Conservation (phyloP, 2,113 vertebrate genomes). For the Galemys pyrenaicus region DNA sequence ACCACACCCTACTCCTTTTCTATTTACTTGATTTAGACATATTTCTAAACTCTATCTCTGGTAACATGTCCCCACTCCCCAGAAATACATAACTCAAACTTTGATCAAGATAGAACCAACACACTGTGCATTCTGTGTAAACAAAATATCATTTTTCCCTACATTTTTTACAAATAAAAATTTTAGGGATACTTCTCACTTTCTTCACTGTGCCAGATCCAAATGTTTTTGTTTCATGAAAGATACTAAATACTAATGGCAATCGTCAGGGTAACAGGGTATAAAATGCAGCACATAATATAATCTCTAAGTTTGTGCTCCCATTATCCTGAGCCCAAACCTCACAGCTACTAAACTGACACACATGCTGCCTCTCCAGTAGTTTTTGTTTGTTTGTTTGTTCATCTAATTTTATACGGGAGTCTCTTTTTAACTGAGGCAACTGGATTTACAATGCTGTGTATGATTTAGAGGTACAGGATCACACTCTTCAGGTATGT, state of each 20-base stretch:
- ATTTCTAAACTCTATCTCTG: background rate
- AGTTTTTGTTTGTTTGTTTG: too few species aligned
- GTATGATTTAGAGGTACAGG: too few species aligned
- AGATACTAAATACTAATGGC: background rate
- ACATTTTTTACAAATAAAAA: background rate
- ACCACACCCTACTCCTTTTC: background rate
- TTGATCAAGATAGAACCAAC: background rate
- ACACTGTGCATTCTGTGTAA: background rate
- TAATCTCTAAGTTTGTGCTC: background rate
- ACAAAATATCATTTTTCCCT: background rate
- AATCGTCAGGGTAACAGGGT: background rate
- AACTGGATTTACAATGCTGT: too few species aligned
- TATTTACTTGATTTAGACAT: background rate
- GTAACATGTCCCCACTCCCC: accelerated
- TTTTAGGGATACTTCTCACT: background rate
- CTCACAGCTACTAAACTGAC: background rate
- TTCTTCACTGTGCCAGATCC: background rate
- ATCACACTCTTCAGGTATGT: too few species aligned
- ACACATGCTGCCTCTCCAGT: background rate
- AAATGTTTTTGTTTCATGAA: background rate
- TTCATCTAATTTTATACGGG: too few species aligned
- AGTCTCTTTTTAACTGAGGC: too few species aligned
- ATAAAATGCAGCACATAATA: background rate
- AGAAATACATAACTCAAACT: background rate
- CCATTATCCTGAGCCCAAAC: background rate